Base-by-base conservation (phyloP, 1,140 invertebrate genomes). In the Bombus superbus region DNA sequence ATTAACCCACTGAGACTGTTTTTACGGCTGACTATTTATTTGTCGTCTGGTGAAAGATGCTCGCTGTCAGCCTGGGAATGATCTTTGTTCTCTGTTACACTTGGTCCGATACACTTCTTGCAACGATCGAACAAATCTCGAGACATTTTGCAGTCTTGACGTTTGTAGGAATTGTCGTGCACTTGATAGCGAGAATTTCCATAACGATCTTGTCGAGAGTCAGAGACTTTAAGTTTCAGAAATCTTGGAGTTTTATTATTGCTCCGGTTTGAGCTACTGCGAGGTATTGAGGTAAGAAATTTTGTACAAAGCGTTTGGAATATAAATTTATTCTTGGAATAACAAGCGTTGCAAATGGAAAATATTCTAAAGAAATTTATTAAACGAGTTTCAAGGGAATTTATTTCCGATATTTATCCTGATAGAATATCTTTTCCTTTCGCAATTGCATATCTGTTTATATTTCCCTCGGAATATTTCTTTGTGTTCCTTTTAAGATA, bases 1-100 rank as follows among this genome's bases (percentile, higher is more conserved):
- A 81, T 90, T 88, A 79, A 84, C 89, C 86, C 86, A 83, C 68
- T 84, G 82, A 78, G 87, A 71, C 74, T 87, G 62, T 90, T 83
- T 77, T 53, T 79, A 79, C 59, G 76, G 69, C 42, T 25, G 80
- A 74, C 71, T 87, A 90, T 90, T 83, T 87, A 79, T 89, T 87
- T 69, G 68, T 87, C 85, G 74, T 59, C 72, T 59, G 25, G n/a
- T 68, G 81, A 85, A 85, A 81, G 62, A 62, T 57, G 59, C 57
- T 62, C 28, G 25, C 69, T 40, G 81, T 68, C 69, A 42, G 22
- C 66, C 86, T 87, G 74, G 77, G 85, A 85, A 89, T 71, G 53
- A 73, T 84, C 64, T 47, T 25, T 53, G 44, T 18, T n/a, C 15
- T n/a, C 53, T 2, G 10, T 11, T 62, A 10, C 25, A 10, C 25